Percentiles rank a stretch among this genome's conserved stretches.
Evolutionary conservation across 2,113 vertebrate genomes (phyloP).

Genomic region (Apteryx mantelli): DNA sequence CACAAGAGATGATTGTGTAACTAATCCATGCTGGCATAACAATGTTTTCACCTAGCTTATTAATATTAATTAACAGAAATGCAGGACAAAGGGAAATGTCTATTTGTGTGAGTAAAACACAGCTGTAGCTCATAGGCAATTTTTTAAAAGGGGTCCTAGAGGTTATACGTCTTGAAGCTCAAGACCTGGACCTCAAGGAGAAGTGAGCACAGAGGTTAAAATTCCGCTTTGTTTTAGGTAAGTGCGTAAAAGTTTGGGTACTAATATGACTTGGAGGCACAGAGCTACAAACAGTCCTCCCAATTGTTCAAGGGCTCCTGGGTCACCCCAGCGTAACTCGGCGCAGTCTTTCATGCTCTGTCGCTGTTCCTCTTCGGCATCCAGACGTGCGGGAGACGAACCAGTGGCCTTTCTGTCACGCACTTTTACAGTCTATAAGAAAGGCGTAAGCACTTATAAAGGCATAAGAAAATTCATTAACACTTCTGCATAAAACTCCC

Average conservation of each 20-base stretch:
- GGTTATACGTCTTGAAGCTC: neutral
- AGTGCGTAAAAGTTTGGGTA: neutral
- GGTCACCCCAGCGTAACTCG: neutral
- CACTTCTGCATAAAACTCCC: neutral
- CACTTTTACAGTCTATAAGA: neutral
- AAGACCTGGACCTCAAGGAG: neutral
- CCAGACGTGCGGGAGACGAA: neutral
- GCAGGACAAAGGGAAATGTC: slow-evolving; percentile 33
- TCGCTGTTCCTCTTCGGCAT: neutral
- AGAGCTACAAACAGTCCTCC: neutral
- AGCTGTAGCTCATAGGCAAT: neutral
- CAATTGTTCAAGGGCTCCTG: neutral
- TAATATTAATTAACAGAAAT: slow-evolving; percentile 47
- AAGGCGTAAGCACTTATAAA: neutral
- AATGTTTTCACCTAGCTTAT: slow-evolving; percentile 25
- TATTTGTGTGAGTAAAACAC: neutral
- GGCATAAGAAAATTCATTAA: neutral
- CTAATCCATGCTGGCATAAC: neutral
- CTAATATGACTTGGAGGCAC: neutral
- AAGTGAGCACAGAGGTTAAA: neutral
- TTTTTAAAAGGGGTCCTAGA: neutral
- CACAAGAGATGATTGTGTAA: slow-evolving; percentile 8
- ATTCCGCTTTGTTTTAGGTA: neutral
- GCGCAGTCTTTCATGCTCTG: neutral
- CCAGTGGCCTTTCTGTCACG: neutral